phyloP scores from a whole-genome alignment of 2,113 vertebrate genomes.

The Pao palembangensis region DNA sequence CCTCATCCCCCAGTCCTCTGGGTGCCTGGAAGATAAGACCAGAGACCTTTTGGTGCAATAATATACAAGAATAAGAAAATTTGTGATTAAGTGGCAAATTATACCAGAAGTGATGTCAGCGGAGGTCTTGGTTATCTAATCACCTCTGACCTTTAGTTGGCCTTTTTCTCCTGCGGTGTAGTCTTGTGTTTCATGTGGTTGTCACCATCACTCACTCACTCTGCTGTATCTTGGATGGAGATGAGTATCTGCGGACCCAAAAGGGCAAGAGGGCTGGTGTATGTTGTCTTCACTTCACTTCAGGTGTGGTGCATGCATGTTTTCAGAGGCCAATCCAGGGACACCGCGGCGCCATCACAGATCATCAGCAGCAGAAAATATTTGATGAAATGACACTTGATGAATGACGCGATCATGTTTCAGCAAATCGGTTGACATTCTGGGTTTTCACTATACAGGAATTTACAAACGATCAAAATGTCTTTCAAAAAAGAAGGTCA shows the following conservation, averaged over 20 bases:
- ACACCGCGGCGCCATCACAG: not conserved
- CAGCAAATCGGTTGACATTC: conserved; percentile 16
- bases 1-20: conserved; percentile 18
- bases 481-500: no score
- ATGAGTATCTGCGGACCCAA: conserved; percentile 35
- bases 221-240: conserved; percentile 25
- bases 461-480: not conserved
- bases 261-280: conserved; percentile 1
- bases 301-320: conserved; percentile 1
- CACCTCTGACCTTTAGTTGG: conserved; percentile 64
- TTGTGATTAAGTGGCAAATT: conserved; percentile 48
- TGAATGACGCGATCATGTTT: not conserved
- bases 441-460: not conserved
- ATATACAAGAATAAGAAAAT: conserved; percentile 43
- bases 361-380: not conserved
- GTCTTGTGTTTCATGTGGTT: not conserved
- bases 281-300: not conserved
- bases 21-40: conserved; percentile 59
- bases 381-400: not conserved
- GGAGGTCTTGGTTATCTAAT: conserved; percentile 60
- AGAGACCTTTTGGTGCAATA: conserved; percentile 75
- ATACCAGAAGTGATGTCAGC: conserved; percentile 51
- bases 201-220: conserved; percentile 22
- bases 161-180: conserved; percentile 53
- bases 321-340: conserved; percentile 14